These are phyloP conservation scores for Cephus sareptanus DNA, from an alignment of 2,888 invertebrate species.

Conservation along the genomic window DNA sequence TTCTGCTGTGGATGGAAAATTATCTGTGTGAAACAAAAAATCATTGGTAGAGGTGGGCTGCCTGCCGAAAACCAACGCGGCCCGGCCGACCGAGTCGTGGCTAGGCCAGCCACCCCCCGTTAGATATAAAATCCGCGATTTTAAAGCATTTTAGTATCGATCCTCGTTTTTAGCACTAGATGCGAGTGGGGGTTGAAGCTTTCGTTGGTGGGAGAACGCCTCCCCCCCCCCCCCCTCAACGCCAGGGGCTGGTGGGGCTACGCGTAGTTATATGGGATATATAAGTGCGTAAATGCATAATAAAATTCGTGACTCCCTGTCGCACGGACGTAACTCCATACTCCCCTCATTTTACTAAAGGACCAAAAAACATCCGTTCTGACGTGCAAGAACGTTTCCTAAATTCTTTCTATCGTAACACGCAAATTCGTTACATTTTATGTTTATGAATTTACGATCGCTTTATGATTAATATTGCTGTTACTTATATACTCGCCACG, in stretches of 20 bases:
- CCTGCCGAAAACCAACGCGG: not conserved
- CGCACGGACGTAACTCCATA: conserved; percentile 38
- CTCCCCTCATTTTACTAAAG: conserved; percentile 51
- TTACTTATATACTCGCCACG: too few relatives aligned
- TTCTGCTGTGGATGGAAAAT: too few relatives aligned
- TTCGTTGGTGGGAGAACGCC: conserved; percentile 44
- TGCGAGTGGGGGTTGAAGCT: conserved; percentile 49
- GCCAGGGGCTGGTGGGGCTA: conserved; percentile 29
- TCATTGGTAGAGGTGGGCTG: not conserved
- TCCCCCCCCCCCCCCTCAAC: conserved; percentile 6
- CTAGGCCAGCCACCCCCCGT: conserved; percentile 56
- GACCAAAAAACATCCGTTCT: conserved; percentile 56
- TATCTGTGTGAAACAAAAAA: not conserved
- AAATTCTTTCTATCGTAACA: too few relatives aligned
- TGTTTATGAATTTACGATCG: too few relatives aligned
- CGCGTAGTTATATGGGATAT: conserved; percentile 59
- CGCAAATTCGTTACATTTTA: too few relatives aligned
- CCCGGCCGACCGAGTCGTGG: conserved; percentile 23
- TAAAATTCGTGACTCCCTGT: conserved; percentile 56
- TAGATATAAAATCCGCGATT: conserved; percentile 74
- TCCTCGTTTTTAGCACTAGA: conserved; percentile 73
- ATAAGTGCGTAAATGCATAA: conserved; percentile 66
- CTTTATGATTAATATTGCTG: too few relatives aligned
- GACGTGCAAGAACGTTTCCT: too few relatives aligned
- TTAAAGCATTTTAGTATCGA: conserved; percentile 76